Base-by-base conservation (phyloP, 2,113 vertebrate genomes). In the Corvus moneduloides region DNA sequence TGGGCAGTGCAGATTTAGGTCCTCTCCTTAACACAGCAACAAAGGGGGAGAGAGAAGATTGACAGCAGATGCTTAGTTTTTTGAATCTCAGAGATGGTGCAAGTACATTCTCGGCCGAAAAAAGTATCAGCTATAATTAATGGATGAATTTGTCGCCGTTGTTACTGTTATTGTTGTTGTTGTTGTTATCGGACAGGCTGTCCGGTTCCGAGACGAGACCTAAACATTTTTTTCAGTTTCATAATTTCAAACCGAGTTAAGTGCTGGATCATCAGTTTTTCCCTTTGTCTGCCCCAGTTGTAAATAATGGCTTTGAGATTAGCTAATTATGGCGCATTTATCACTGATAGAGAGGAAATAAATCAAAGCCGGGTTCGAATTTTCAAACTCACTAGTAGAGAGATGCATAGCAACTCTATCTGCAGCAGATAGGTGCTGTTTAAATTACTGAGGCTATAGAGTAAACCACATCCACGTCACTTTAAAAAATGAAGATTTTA, bases 311-410 rank as follows among this genome's bases (percentile, higher is more conserved):
- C 96, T 98, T 97, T 93, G 97, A 98, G 98, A 98, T 98, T 97
- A 98, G 97, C 98, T 98, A 98, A 98, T 98, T 98, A 98, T 94
- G 95, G 96, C 35, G 84, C 98, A 98, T 98, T 98, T 98, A 98
- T 98, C 98, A 98, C 98, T 97, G 97, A 98, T 97, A 97, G 97
- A 98, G 97, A 97, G 94, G 93, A 96, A 97, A 98, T 98, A 98
- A 98, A 98, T 98, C 98, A 98, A 98, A 97, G 96, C 92, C 56
- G 84, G 90, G 44, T 85, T 95, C 82, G 78, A 92, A 96, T 98
- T 97, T 97, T 96, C 94, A 95, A 95, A 96, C 97, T 95, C 87
- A 67, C 93, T 94, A 83, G 67, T 87, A 35, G 87, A 94, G 95
- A 96, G 74, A 95, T 95, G 91, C 96, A 95, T 85, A 95, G 97